These are phyloP conservation scores for Ascidia mentula DNA, from an alignment of 23 tunicate species.

Conservation along the genomic window DNA sequence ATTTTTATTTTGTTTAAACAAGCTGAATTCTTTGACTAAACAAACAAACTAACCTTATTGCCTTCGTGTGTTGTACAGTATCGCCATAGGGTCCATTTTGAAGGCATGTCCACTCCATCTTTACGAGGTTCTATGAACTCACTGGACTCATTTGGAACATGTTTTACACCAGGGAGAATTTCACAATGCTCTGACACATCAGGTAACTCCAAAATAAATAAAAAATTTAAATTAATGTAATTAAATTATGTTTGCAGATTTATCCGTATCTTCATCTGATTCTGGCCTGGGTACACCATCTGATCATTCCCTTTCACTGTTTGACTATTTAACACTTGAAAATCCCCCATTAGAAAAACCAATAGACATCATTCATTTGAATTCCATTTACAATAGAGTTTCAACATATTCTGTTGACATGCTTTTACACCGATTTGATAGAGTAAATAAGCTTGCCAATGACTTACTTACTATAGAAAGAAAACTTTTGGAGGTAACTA, in stretches of 20 bases:
- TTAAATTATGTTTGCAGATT: constrained; percentile 27
- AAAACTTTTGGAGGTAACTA: constrained; percentile 52
- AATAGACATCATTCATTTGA: constrained; percentile 78
- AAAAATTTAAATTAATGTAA: neutral
- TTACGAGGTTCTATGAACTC: constrained; percentile 76
- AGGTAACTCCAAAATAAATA: constrained; percentile 45
- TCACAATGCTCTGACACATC: constrained; percentile 90
- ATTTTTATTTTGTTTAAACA: too few relatives aligned
- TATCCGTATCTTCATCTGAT: constrained; percentile 67
- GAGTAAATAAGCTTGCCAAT: constrained; percentile 68
- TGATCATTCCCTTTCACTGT: constrained; percentile 69
- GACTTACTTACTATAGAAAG: constrained; percentile 65
- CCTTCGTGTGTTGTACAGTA: constrained; percentile 35
- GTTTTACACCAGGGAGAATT: constrained; percentile 80
- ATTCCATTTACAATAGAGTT: constrained; percentile 66
- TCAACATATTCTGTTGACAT: constrained; percentile 93
- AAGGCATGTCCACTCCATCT: constrained; percentile 88
- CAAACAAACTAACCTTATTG: neutral
- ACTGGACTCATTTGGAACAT: constrained; percentile 76
- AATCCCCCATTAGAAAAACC: constrained; percentile 75
- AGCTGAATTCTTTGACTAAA: neutral
- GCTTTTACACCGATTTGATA: constrained; percentile 70
- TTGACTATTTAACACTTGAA: constrained; percentile 84
- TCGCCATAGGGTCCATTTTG: constrained; percentile 89
- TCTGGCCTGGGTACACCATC: constrained; percentile 70